phyloP scores from a whole-genome alignment of 1,140 invertebrate genomes.

The Caerostris darwini region DNA sequence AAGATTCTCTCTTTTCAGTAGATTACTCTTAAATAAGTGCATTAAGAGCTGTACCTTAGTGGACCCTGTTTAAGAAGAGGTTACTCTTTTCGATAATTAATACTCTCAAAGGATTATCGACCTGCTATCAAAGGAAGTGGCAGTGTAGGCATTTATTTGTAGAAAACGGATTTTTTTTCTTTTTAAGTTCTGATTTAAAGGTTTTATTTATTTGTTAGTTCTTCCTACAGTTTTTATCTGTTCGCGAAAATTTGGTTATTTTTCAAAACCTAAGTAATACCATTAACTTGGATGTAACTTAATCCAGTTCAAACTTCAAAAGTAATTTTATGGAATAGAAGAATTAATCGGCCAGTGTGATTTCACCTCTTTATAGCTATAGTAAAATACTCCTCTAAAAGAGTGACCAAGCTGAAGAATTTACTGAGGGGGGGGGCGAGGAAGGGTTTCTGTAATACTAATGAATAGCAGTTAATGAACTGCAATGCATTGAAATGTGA shows the following conservation, averaged over 20 bases:
- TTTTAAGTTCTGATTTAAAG: not conserved
- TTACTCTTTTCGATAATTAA: slow-evolving; percentile 38
- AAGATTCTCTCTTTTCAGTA: slow-evolving; percentile 10
- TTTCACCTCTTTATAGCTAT: not conserved
- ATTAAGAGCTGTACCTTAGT: not conserved
- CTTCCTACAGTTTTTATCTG: not conserved
- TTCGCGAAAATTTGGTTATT: not conserved
- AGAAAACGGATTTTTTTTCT: not conserved
- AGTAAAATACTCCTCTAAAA: not conserved
- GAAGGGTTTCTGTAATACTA: no score
- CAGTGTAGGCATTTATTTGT: not conserved
- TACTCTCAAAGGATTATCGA: slow-evolving; percentile 50
- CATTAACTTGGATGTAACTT: not conserved
- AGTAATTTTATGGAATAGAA: not conserved
- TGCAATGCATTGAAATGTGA: no score
- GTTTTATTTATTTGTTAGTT: not conserved
- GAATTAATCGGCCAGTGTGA: not conserved
- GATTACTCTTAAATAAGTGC: slow-evolving; percentile 50
- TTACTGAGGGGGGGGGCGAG: no score
- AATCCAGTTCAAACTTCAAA: slow-evolving; percentile 4
- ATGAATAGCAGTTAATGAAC: no score
- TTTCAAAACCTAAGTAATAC: not conserved
- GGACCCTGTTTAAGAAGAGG: slow-evolving; percentile 29
- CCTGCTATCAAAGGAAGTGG: slow-evolving; percentile 26
- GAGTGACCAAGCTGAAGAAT: not conserved